Base-by-base conservation (phyloP, 1,140 invertebrate species). In the Saccostrea echinata region DNA sequence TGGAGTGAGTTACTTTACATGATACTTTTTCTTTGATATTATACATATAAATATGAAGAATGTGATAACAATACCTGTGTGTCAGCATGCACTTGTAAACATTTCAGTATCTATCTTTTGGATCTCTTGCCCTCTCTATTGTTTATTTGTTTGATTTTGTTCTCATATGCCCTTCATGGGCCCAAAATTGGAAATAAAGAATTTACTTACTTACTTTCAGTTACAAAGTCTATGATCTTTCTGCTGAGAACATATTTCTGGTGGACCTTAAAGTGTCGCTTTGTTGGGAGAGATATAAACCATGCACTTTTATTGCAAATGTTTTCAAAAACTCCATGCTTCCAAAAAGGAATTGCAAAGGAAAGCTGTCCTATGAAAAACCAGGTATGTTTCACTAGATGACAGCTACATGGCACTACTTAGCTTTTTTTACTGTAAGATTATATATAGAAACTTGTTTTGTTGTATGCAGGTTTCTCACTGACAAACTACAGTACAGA, bases 211-310 rank as follows among this genome's bases (percentile, higher is more conserved):
- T 16, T 13, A 55, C 53, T 55, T 68, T 68, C 24, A 76, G 68
- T 76, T 76, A 76, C 68, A 76, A 76, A 33, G 88, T 90, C 16
- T 84, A 89, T 51, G 86, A 90, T 21, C 27, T 89, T 33, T 27
- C 21, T 8, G 88, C 52, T 21, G 85, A 87, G 30, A 85, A 64
- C 18, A 86, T 53, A 24, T 91, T 86, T 85, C 57, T 88, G 30
- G 43, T 91, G 24, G 84, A 83, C n/a, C 16, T 90, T 35, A 86
- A 88, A 27, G 35, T 91, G 4, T 88, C 86, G 55, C 53, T 90
- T 35, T 91, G 90, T 84, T 88, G 84, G 55, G 88, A 90, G 24
- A 84, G 57, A 18, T 84, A 88, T 16, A 21, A 52, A n/a, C 51
- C 84, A n/a, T 90, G 89, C 83, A 52, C 51, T 9, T 51, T 84